A percentile compares a stretch with the other conserved stretches of the same genome.
Conservation (phyloP, 2,113 vertebrate genomes). For the Trematomus loennbergii region DNA sequence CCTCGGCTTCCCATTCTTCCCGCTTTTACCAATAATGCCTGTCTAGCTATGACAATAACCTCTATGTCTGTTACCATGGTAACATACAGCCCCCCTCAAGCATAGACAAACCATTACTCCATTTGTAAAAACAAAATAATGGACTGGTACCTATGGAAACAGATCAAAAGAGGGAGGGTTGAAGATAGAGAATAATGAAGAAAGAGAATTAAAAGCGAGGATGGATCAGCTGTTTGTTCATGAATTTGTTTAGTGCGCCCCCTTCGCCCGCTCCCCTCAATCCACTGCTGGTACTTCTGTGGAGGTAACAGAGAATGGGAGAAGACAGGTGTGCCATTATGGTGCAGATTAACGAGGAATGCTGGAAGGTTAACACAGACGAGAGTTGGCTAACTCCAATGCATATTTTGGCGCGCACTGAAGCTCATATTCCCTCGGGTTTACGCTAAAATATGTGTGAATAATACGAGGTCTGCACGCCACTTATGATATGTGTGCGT, state of each 20-base stretch:
- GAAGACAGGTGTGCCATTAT: constrained; percentile 79
- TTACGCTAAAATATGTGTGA: constrained; percentile 48
- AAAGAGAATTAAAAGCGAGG: constrained; percentile 34
- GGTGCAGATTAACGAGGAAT: constrained; percentile 72
- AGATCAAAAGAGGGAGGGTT: constrained; percentile 26
- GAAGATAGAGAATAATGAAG: constrained; percentile 17
- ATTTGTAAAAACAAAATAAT: constrained; percentile 32
- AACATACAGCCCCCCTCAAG: constrained; percentile 59
- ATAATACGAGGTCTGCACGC: constrained; percentile 48
- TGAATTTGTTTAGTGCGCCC: constrained; percentile 50
- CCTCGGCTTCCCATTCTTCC: constrained; percentile 33
- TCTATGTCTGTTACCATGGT: constrained; percentile 71
- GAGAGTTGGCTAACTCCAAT: constrained; percentile 39
- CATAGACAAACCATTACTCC: constrained; percentile 23
- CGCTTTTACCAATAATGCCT: constrained; percentile 71
- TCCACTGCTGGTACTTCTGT: constrained; percentile 31
- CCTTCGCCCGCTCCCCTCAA: not conserved
- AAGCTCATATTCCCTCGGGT: constrained; percentile 35
- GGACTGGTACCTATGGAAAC: constrained; percentile 41
- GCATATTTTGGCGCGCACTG: constrained; percentile 18
- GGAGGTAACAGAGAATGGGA: constrained; percentile 59
- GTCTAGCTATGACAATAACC: constrained; percentile 76
- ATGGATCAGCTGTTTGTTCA: constrained; percentile 56
- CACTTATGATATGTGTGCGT: constrained; percentile 29
- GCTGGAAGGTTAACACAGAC: constrained; percentile 59